phyloP scores from a whole-genome alignment of 2,888 invertebrate species.

The Digitonthophagus gazella region DNA sequence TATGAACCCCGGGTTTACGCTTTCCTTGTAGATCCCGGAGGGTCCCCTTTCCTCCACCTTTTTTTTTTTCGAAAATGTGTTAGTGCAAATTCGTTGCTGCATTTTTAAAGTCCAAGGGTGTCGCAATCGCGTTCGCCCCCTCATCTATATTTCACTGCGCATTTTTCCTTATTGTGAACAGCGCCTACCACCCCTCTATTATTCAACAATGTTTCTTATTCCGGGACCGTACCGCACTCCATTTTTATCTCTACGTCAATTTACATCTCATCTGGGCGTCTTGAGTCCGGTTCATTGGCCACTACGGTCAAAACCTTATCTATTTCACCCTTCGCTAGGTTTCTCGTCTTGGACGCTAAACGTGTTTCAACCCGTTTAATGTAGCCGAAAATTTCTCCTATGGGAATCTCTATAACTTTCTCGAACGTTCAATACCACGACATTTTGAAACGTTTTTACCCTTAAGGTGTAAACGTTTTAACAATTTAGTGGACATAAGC shows the following conservation, averaged over 20 bases:
- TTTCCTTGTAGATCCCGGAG: conserved; percentile 13
- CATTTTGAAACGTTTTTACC: background rate
- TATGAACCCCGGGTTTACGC: conserved; percentile 22
- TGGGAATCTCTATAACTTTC: background rate
- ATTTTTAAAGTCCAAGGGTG: conserved; percentile 22
- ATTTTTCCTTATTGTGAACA: conserved; percentile 37
- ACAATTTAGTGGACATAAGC: background rate
- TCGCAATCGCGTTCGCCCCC: conserved; percentile 13
- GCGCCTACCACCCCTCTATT: conserved; percentile 43
- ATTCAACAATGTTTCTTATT: conserved; percentile 37
- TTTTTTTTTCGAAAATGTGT: conserved; percentile 22
- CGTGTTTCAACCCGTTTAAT: conserved; percentile 12
- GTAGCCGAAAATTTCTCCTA: conserved; percentile 12
- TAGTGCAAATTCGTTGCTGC: conserved; percentile 25
- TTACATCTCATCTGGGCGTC: conserved; percentile 38
- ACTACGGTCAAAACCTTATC: conserved; percentile 31
- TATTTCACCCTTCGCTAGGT: conserved; percentile 31
- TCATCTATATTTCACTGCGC: conserved; percentile 37
- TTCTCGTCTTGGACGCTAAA: conserved; percentile 4
- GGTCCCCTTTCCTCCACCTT: background rate
- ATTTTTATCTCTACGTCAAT: conserved; percentile 39
- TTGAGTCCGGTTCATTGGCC: conserved; percentile 35
- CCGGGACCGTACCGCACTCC: conserved; percentile 24
- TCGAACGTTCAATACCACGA: background rate
- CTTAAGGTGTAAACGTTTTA: background rate